These are phyloP conservation scores for Ianthella basta DNA, from an alignment of 37 sponge, comb jelly and placozoan genomes.

Conservation along the genomic window DNA sequence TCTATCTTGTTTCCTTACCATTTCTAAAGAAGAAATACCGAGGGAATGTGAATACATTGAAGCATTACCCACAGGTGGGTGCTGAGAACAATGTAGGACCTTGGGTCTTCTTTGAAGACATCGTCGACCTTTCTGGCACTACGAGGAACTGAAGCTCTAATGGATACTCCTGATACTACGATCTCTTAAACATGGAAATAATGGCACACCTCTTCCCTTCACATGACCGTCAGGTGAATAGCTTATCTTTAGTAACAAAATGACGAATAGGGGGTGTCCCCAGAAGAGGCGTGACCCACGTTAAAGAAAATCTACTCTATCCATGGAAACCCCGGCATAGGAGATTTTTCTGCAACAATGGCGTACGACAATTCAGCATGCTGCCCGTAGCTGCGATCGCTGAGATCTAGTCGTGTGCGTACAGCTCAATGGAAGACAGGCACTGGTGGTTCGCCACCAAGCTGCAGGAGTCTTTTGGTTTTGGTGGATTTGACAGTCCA, in stretches of 20 bases:
- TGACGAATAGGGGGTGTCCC: neutral
- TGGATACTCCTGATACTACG: too few relatives aligned
- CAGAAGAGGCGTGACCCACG: neutral
- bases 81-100: too few relatives aligned
- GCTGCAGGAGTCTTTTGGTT: conserved; percentile 92
- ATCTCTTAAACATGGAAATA: too few relatives aligned
- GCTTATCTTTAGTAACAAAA: neutral
- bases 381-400: neutral
- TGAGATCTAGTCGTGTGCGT: neutral
- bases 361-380: too few relatives aligned
- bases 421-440: conserved; percentile 83
- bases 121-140: too few relatives aligned
- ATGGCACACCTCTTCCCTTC: neutral
- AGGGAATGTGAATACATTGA: too few relatives aligned
- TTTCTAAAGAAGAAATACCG: conserved; percentile 51
- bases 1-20: conserved; percentile 81
- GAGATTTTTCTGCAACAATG: too few relatives aligned
- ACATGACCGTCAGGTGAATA: conserved; percentile 1
- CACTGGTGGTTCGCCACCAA: conserved; percentile 96
- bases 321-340: too few relatives aligned
- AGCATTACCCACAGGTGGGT: too few relatives aligned
- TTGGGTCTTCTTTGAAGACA: too few relatives aligned
- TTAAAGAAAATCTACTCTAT: too few relatives aligned
- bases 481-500: conserved; percentile 92
- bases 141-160: too few relatives aligned